A percentile compares a stretch with the other conserved stretches of the same genome.
Evolutionary conservation across 2,888 invertebrate species (phyloP).

Genomic region (Anthophora plumipes): DNA sequence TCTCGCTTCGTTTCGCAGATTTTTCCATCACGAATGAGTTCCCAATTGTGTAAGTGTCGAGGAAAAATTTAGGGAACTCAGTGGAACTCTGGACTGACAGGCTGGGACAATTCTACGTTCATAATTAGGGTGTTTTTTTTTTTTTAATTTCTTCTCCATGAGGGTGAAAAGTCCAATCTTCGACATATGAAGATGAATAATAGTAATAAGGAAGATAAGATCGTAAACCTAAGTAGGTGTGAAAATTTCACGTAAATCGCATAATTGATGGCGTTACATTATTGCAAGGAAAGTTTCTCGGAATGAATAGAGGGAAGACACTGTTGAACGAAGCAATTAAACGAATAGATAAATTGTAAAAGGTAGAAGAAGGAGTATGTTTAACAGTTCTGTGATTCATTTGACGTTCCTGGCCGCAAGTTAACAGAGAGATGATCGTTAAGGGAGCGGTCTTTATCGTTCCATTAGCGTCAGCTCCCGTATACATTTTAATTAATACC

Average conservation of each 20-base stretch:
- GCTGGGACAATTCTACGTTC: no score
- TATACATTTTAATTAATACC: conserved; percentile 58
- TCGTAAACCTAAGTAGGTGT: no score
- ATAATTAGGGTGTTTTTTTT: no score
- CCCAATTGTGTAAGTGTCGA: no score
- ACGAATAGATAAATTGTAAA: conserved; percentile 37
- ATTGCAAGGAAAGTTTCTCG: not conserved
- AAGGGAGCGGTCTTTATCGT: conserved; percentile 45
- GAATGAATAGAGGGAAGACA: not conserved
- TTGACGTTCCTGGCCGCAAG: conserved; percentile 27
- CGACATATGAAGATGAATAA: no score
- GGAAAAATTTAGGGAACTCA: no score
- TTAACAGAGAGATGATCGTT: conserved; percentile 46
- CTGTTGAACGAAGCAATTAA: conserved; percentile 2
- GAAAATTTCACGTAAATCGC: not conserved
- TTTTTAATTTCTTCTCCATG: no score
- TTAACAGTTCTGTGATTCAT: conserved; percentile 32
- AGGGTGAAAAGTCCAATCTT: no score
- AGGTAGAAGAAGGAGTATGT: not conserved
- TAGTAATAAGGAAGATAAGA: no score
- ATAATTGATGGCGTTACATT: conserved; percentile 16
- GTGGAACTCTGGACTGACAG: no score
- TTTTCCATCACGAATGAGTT: no score
- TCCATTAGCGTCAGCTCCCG: conserved; percentile 48
- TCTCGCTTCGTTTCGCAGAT: no score